phyloP scores from a whole-genome alignment of 2,888 invertebrate species.

The Podabrus alpinus region DNA sequence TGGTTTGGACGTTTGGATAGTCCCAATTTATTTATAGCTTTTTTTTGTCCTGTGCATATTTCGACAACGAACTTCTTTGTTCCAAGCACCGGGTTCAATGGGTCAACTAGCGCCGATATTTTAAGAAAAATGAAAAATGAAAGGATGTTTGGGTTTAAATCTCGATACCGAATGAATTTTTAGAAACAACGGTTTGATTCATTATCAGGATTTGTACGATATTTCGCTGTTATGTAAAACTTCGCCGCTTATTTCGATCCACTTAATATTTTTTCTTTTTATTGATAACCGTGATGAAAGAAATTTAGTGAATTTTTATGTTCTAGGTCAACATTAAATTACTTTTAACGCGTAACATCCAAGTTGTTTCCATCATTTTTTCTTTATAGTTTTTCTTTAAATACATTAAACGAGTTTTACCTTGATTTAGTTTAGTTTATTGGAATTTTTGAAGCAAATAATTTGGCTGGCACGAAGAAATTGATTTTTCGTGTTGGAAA shows the following conservation, averaged over 20 bases:
- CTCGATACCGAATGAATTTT: background rate
- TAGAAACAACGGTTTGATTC: background rate
- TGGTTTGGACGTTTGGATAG: background rate
- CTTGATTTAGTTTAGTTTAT: constrained; percentile 3
- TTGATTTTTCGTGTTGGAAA: background rate
- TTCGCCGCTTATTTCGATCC: background rate
- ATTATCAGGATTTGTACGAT: background rate
- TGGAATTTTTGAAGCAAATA: background rate
- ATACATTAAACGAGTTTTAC: background rate
- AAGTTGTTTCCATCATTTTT: background rate
- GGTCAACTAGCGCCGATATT: background rate
- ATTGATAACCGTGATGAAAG: background rate
- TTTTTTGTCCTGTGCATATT: background rate
- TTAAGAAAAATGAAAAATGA: background rate
- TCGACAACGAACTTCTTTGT: background rate
- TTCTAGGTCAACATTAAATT: constrained; percentile 1
- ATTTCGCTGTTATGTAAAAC: background rate
- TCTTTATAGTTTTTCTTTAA: background rate
- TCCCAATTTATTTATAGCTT: background rate
- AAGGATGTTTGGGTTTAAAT: background rate
- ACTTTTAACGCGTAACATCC: background rate
- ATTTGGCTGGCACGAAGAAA: background rate
- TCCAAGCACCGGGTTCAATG: background rate
- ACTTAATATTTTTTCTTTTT: background rate
- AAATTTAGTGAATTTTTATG: background rate